Base-by-base conservation (phyloP, 2,888 invertebrate genomes). In the Tortricodes alternella region DNA sequence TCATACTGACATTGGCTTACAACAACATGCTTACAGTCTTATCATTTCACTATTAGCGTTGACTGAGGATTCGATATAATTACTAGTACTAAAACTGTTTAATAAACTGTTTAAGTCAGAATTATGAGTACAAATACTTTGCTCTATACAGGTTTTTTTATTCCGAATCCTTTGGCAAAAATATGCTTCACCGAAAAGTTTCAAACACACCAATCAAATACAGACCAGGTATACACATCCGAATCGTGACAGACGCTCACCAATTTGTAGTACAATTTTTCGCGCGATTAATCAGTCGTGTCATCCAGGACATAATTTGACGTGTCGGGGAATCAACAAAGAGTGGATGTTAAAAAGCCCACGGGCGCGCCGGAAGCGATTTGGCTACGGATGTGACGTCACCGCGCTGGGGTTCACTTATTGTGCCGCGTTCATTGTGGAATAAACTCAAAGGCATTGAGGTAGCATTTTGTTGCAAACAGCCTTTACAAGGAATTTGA, bases 301-400 rank as follows among this genome's bases (percentile, higher is more conserved):
- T 76, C 80, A 79, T 76, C 71, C 78, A 71, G 76, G 69, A 68
- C 78, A 79, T 78, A 80, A 80, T 83, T 73, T 75, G 73, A 73
- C 77, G 71, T 73, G 78, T 74, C 78, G 71, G 78, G 76, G 65
- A 71, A 68, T 69, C 67, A 77, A 84, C 85, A 85, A 83, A 83
- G 84, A 80, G 77, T 71, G 74, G 68, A 78, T 76, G 83, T 80
- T 80, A 83, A 78, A 83, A 78, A 70, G 73, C 74, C 78, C 76
- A 78, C 81, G 76, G 84, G 82, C 76, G 83, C 77, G 78, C 78
- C 87, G 89, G 89, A 89, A 87, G 73, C 75, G 82, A 83, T 88
- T 85, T 77, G 81, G 78, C 82, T 77, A 77, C 86, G 89, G 89
- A 89, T 80, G 78, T 85, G 80, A 83, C 78, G 83, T 83, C 81